Evolutionary conservation across 2,797 vertebrate genomes (phyloP).

Genomic region (Apodemus agrarius): DNA sequence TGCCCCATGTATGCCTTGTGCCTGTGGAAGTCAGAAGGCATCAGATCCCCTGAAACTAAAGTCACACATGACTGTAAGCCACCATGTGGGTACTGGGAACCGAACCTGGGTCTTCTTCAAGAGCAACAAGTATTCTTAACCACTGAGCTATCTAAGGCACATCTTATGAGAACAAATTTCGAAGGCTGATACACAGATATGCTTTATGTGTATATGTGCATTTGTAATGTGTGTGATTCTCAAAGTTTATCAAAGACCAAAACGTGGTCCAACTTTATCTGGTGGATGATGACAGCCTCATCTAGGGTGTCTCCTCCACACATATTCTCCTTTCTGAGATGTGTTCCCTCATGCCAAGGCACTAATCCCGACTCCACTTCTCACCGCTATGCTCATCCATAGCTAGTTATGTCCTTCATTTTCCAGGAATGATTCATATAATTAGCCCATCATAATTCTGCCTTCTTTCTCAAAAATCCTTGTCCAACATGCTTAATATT

Average conservation of each 20-base stretch:
- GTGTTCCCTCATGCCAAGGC: not conserved
- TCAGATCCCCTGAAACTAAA: not conserved
- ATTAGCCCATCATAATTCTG: not conserved
- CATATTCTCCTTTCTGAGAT: not conserved
- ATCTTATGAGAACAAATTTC: not conserved
- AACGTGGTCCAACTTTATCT: not conserved
- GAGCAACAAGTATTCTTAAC: not conserved
- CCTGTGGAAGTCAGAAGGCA: not conserved
- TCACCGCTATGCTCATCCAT: not conserved
- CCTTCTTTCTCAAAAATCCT: not conserved
- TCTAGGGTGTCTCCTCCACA: fast-evolving
- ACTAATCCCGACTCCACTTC: not conserved
- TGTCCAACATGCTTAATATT: not conserved
- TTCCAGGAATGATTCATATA: not conserved
- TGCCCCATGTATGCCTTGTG: not conserved
- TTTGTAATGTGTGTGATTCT: not conserved
- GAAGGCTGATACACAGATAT: not conserved
- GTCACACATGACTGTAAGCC: not conserved
- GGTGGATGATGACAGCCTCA: fast-evolving
- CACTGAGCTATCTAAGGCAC: not conserved
- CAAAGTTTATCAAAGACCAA: not conserved
- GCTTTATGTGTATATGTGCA: not conserved
- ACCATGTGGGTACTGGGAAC: not conserved
- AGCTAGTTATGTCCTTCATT: not conserved
- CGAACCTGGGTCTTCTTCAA: not conserved